A percentile compares a stretch with the other conserved stretches of the same genome.
Conservation (phyloP, 2,797 vertebrate genomes). For the Acomys russatus region DNA sequence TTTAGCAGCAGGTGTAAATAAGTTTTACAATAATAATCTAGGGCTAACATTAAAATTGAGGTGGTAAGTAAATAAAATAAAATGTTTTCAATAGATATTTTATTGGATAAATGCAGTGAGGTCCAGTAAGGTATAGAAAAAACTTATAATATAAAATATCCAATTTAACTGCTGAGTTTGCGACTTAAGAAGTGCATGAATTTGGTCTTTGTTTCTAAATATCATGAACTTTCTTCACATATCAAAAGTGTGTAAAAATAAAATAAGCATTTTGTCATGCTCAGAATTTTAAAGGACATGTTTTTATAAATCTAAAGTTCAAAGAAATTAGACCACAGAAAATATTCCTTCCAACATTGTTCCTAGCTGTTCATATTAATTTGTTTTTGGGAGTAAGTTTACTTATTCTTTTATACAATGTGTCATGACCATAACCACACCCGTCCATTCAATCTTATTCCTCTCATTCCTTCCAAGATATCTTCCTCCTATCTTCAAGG, state of each 20-base stretch:
- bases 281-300: background rate
- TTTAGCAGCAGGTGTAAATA: background rate
- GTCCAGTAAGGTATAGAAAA: background rate
- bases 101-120: background rate
- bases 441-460: no score
- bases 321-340: background rate
- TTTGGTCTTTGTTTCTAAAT: background rate
- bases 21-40: background rate
- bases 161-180: slow-evolving; percentile 12
- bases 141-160: background rate
- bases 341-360: background rate
- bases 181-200: background rate
- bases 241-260: background rate
- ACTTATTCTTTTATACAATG: background rate
- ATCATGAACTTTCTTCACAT: background rate
- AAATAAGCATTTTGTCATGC: background rate
- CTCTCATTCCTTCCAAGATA: background rate
- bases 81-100: background rate
- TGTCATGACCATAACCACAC: background rate
- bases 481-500: background rate
- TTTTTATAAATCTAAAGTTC: background rate
- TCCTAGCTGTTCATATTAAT: background rate
- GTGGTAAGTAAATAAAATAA: background rate
- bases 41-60: background rate
- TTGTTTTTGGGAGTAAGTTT: background rate